Conservation (phyloP, 2,113 vertebrate genomes). For the Hemicordylus capensis region DNA sequence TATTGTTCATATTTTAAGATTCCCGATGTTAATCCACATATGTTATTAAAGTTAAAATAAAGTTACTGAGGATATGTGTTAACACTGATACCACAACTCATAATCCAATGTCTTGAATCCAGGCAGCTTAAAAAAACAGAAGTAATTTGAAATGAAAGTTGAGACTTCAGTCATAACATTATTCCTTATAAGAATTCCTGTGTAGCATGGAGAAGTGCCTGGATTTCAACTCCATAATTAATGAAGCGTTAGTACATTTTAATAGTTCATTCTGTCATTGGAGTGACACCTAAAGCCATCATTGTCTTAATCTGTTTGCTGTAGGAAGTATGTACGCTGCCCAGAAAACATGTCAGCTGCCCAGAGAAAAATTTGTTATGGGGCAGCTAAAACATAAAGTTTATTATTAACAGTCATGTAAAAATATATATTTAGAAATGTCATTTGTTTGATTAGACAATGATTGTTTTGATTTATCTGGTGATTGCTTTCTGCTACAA, state of each 20-base stretch:
- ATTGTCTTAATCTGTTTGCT: not conserved
- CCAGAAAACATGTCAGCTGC: too few species aligned
- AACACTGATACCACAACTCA: not conserved
- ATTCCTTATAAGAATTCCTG: not conserved
- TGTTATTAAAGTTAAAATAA: not conserved
- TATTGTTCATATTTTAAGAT: not conserved
- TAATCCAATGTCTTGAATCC: not conserved
- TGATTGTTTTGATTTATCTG: not conserved
- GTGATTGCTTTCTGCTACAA: not conserved
- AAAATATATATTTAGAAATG: not conserved
- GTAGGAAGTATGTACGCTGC: too few species aligned
- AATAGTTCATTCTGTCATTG: not conserved
- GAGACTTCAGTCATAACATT: not conserved
- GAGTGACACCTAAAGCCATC: not conserved
- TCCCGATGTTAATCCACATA: not conserved
- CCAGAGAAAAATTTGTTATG: too few species aligned
- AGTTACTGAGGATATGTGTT: not conserved
- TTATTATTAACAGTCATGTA: not conserved
- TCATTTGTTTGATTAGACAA: not conserved
- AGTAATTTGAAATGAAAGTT: not conserved
- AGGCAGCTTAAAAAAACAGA: not conserved
- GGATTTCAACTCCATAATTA: not conserved
- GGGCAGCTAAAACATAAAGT: too few species aligned
- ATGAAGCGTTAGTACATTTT: not conserved
- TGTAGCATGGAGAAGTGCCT: not conserved